These are phyloP conservation scores for Corydoras maculifer DNA, from an alignment of 2,113 vertebrate species.

Conservation along the genomic window DNA sequence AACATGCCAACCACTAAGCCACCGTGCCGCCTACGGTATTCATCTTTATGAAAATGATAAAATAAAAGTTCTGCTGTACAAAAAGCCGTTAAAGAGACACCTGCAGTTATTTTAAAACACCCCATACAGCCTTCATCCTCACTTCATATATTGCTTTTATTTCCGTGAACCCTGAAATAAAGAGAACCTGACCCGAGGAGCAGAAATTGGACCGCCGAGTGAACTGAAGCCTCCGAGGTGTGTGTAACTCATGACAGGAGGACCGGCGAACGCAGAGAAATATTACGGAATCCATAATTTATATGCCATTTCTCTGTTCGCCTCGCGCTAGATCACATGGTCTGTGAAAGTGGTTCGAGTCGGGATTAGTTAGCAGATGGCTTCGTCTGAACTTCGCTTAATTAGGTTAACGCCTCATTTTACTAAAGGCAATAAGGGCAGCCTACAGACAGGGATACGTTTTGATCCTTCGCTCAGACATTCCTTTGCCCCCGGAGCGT, in stretches of 20 bases:
- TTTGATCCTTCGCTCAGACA: slow-evolving; percentile 23
- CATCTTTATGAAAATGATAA: too few relatives aligned
- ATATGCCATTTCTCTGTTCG: slow-evolving; percentile 33
- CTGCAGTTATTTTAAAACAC: slow-evolving; percentile 31
- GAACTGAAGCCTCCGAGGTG: slow-evolving; percentile 47
- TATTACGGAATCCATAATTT: slow-evolving; percentile 38
- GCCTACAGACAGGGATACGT: slow-evolving; percentile 30
- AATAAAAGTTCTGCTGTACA: not conserved
- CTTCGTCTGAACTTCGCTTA: slow-evolving; percentile 56
- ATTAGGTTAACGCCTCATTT: slow-evolving; percentile 60
- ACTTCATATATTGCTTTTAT: not conserved
- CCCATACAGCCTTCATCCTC: not conserved
- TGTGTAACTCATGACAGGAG: slow-evolving; percentile 29
- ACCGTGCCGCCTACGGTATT: too few relatives aligned
- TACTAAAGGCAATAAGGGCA: slow-evolving; percentile 51
- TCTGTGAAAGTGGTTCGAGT: slow-evolving; percentile 48
- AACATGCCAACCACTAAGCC: too few relatives aligned
- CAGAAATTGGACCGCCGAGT: slow-evolving; percentile 42
- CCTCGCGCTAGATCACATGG: slow-evolving; percentile 22
- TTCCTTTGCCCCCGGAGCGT: not conserved
- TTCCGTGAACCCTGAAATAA: slow-evolving; percentile 20
- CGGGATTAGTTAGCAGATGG: slow-evolving; percentile 59
- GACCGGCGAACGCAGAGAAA: slow-evolving; percentile 25
- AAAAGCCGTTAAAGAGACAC: slow-evolving; percentile 56
- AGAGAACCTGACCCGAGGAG: slow-evolving; percentile 50